phyloP scores from a whole-genome alignment of 2,113 vertebrate species.

The Pionites leucogaster region DNA sequence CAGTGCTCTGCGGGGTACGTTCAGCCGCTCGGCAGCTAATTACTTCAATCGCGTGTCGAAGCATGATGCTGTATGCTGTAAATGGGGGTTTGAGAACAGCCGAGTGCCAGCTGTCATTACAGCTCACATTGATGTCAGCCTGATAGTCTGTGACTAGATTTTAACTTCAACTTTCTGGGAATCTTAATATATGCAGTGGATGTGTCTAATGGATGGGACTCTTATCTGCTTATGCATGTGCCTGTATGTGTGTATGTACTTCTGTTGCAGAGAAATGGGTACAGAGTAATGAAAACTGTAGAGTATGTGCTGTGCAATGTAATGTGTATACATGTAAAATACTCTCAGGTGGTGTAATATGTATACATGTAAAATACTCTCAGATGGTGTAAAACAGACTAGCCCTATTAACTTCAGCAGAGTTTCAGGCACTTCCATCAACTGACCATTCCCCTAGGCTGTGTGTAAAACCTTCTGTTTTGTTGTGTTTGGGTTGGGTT shows the following conservation, averaged over 20 bases:
- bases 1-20: slow-evolving; percentile 90
- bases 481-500: background rate
- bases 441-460: background rate
- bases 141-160: slow-evolving; percentile 73
- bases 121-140: slow-evolving; percentile 79
- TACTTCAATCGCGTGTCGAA: slow-evolving; percentile 94
- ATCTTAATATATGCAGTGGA: background rate
- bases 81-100: slow-evolving; percentile 88
- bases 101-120: slow-evolving; percentile 93
- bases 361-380: background rate
- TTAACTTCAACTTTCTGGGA: background rate
- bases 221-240: background rate
- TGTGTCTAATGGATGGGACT: background rate
- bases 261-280: background rate
- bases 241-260: background rate
- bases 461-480: background rate
- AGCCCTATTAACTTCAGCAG: background rate
- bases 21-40: slow-evolving; percentile 97
- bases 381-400: background rate
- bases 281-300: background rate
- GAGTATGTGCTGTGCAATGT: background rate
- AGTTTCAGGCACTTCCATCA: background rate
- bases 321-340: background rate
- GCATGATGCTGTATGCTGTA: slow-evolving; percentile 85
- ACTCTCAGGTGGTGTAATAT: background rate